A percentile compares a stretch with the other conserved stretches of the same genome.
These are phyloP conservation scores for Syrista parreyssii DNA, from an alignment of 2,888 invertebrate genomes.

Conservation along the genomic window DNA sequence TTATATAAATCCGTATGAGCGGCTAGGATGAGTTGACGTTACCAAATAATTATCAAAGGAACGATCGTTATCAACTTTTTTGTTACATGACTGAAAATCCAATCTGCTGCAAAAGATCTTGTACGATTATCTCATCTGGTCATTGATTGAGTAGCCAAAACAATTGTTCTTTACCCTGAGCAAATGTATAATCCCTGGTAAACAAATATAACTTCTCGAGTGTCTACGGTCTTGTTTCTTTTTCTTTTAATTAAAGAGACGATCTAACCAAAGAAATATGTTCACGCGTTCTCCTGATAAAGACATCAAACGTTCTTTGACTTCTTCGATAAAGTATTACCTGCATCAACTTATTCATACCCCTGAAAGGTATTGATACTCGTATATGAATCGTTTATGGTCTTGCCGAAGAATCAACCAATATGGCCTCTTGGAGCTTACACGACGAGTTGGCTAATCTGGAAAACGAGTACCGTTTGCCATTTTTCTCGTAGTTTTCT, in stretches of 20 bases:
- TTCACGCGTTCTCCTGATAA: not conserved
- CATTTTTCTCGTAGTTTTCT: not conserved
- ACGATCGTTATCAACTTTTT: not conserved
- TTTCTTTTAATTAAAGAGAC: not conserved
- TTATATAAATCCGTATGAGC: not conserved
- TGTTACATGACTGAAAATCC: not conserved
- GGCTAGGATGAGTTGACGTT: not conserved
- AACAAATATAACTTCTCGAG: not conserved
- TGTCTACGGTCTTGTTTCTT: not conserved
- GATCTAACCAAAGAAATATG: not conserved
- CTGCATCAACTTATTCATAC: not conserved
- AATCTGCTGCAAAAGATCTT: not conserved
- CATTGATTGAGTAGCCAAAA: not conserved
- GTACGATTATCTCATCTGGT: not conserved
- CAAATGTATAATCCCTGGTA: not conserved
- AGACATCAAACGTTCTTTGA: not conserved
- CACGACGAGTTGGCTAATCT: not conserved
- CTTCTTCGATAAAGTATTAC: not conserved
- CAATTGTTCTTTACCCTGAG: not conserved
- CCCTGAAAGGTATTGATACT: not conserved
- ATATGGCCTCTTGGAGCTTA: not conserved
- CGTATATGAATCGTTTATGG: not conserved
- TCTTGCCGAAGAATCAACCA: not conserved
- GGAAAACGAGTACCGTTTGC: not conserved
- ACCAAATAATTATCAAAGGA: not conserved